Base-by-base conservation (phyloP, 2,113 vertebrate species). In the Capreolus pygargus region DNA sequence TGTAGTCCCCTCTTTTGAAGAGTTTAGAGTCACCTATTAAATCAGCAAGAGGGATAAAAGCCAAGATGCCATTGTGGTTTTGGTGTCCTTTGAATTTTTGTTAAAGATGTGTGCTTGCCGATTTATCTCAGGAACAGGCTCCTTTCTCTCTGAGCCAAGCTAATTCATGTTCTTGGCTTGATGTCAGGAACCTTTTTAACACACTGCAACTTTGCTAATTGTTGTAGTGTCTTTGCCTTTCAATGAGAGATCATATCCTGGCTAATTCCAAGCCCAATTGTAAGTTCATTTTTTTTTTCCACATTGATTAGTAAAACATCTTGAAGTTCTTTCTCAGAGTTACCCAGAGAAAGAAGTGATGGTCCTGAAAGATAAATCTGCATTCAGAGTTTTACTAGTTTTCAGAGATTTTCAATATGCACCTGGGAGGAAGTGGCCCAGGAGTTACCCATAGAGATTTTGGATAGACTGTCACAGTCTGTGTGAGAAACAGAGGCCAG, bases 151-250 rank as follows among this genome's bases (percentile, higher is more conserved):
- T 67, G 94, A 76, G 91, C 70, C 92, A 96, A 78, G n/a, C 86
- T 81, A 45, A 89, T 94, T 96, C 23, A 17, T 96, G 87, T 86
- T 95, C 87, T 97, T 97, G 95, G 81, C 52, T 86, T 94, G 58
- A 3, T 70, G 33, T 90, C 39, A n/a, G 87, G 81, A 54, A 36
- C 57, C 36, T 95, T 96, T 95, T 87, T 83, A 92, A 92, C 78
- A 93, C 7, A 57, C 36, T 82, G 28, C 54, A 94, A 54, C 64
- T 95, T 94, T 92, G 83, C 76, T 95, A 27, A 70, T 86, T 95
- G 70, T 89, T 91, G 52, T 16, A 89, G 79, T 50, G 86, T 43
- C 57, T 97, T 92, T 95, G 79, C 43, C 25, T 90, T 86, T 95
- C 91, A 95, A 2, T 92, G 74, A 94, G 74, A 76, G 92, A 67